These are phyloP conservation scores for Pachliopta kotzebuea DNA, from an alignment of 2,888 invertebrate genomes.

Conservation along the genomic window DNA sequence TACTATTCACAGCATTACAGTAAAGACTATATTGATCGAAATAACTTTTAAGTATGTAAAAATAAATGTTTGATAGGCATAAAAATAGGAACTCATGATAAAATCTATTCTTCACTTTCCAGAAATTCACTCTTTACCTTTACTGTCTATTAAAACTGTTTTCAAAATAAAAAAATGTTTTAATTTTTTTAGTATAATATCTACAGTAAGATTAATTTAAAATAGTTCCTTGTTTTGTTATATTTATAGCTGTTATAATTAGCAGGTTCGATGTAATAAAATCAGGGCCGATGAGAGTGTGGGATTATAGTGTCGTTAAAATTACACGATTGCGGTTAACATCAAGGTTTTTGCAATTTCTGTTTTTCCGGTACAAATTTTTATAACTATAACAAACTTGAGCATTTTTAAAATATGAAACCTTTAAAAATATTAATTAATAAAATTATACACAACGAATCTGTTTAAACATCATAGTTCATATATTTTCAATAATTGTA, in stretches of 20 bases:
- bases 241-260: conserved; percentile 5
- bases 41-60: neutral
- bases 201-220: neutral
- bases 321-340: neutral
- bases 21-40: neutral
- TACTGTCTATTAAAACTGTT: neutral
- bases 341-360: neutral
- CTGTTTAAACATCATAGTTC: too few species aligned
- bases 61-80: neutral
- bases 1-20: neutral
- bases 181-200: neutral
- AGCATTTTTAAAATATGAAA: too few species aligned
- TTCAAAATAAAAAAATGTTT: neutral
- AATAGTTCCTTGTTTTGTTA: neutral
- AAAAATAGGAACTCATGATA: neutral
- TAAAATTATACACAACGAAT: too few species aligned
- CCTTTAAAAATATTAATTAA: too few species aligned
- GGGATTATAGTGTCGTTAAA: conserved; percentile 1
- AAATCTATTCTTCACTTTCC: too few species aligned
- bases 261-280: conserved; percentile 2
- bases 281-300: conserved; percentile 1
- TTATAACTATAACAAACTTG: neutral
- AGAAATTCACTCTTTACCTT: too few species aligned
- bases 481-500: too few species aligned
- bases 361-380: neutral